Percentiles rank a stretch among this genome's conserved stretches.
Conservation (phyloP, 2,888 invertebrate genomes). For the Amaurobius ferox region DNA sequence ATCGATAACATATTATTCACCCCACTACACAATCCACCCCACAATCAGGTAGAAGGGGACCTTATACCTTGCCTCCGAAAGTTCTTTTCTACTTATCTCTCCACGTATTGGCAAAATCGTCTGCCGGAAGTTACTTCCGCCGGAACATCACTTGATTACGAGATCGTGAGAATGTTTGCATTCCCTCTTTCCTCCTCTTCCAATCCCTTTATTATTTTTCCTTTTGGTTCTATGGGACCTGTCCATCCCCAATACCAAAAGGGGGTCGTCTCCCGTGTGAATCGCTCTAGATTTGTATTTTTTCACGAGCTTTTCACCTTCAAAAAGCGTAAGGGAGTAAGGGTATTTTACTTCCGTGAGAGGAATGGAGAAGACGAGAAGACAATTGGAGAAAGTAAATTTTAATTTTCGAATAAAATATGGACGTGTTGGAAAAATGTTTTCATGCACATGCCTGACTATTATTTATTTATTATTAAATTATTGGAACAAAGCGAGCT, state of each 20-base stretch:
- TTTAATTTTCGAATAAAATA: too few species aligned
- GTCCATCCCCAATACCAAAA: background rate
- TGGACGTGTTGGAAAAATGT: too few species aligned
- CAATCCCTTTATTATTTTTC: background rate
- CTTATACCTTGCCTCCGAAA: background rate
- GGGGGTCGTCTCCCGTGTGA: slow-evolving; percentile 60
- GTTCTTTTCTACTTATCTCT: background rate
- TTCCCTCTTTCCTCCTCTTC: slow-evolving; percentile 10
- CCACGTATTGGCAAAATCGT: background rate
- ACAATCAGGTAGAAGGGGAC: background rate
- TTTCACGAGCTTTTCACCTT: slow-evolving; percentile 65
- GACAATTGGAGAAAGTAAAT: too few species aligned
- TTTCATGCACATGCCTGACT: too few species aligned
- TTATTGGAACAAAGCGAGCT: too few species aligned
- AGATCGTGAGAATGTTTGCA: slow-evolving; percentile 40
- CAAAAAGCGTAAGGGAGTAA: too few species aligned
- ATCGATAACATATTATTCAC: slow-evolving; percentile 5
- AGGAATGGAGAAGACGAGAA: too few species aligned
- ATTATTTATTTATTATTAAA: too few species aligned
- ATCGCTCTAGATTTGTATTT: slow-evolving; percentile 21
- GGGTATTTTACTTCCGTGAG: too few species aligned
- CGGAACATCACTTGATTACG: slow-evolving; percentile 54
- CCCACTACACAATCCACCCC: too few species aligned
- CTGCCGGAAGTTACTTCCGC: slow-evolving; percentile 52
- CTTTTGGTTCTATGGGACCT: slow-evolving; percentile 8